Base-by-base conservation (phyloP, 2,113 vertebrate genomes). In the Ammospiza caudacuta region DNA sequence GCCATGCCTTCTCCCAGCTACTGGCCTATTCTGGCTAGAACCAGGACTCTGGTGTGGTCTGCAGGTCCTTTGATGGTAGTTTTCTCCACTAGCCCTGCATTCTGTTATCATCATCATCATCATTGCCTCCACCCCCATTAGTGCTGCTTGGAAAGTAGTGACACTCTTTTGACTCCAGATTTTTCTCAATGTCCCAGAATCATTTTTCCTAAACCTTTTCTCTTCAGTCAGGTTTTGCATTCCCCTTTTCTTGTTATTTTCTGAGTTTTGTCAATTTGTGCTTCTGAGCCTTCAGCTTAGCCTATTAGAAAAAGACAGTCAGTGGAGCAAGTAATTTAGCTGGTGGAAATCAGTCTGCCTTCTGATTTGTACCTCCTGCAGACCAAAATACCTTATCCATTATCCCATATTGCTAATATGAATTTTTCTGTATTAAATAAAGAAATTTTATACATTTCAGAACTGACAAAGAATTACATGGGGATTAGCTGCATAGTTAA, bases 91-190 rank as follows among this genome's bases (percentile, higher is more conserved):
- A 33, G 6, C 59, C 23, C 24, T 49, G 6, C 35, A 7, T 44
- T 19, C 18, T 73, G 21, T 41, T 41, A 41, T 46, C 39, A 39
- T 59, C 23, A 39, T 13, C n/a, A 25, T 25, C 20, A 21, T 25
- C 20, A 15, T 44, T 59, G 23, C 9, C 23, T 3, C 4, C 4
- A 6, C 0, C 6, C 3, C 11, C 1, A 2, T n/a, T 76, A 52
- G 7, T 52, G 21, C 22, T 47, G 9, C 23, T 35, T 68, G 12
- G 5, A 37, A 78, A 59, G 12, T 18, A 39, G 9, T 29, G 28
- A 21, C 37, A 24, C 9, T 19, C 8, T 20, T 9, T 82, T 12
- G 17, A 19, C 12, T 66, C 62, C 8, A 37, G 11, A 12, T 61
- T 17, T 18, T 73, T 73, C 37, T 70, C 44, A 49, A 11, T 24